A percentile compares a stretch with the other conserved stretches of the same genome.
These are phyloP conservation scores for Micronycteris hirsuta DNA, from an alignment of 2,113 vertebrate genomes.

Conservation along the genomic window DNA sequence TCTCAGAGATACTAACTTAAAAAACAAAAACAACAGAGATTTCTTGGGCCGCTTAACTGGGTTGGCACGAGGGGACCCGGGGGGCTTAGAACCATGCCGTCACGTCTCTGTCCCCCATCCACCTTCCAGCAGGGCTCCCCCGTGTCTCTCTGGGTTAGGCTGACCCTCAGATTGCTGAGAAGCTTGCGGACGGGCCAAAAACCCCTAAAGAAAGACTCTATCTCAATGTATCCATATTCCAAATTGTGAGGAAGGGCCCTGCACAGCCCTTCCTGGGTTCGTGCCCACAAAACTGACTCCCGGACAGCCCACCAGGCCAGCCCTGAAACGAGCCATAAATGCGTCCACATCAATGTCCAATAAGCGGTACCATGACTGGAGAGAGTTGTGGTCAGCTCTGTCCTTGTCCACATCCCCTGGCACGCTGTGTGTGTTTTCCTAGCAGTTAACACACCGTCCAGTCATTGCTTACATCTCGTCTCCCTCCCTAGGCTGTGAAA, in stretches of 20 bases:
- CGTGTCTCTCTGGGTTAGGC: not conserved
- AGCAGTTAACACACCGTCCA: not conserved
- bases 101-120: not conserved
- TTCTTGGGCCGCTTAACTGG: not conserved
- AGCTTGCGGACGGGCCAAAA: not conserved
- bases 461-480: not conserved
- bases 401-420: not conserved
- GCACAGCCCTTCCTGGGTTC: not conserved
- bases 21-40: not conserved
- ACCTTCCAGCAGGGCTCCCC: not conserved
- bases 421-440: not conserved
- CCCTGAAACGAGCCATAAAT: not conserved
- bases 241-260: not conserved
- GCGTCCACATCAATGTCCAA: not conserved
- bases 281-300: not conserved
- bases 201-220: not conserved
- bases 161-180: not conserved
- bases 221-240: not conserved
- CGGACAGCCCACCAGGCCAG: not conserved
- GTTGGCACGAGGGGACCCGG: not conserved
- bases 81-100: not conserved
- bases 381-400: not conserved
- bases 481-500: not conserved
- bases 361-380: not conserved
- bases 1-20: not conserved